Base-by-base conservation (phyloP, 2,113 vertebrate genomes). In the Leptobrachium leishanense region DNA sequence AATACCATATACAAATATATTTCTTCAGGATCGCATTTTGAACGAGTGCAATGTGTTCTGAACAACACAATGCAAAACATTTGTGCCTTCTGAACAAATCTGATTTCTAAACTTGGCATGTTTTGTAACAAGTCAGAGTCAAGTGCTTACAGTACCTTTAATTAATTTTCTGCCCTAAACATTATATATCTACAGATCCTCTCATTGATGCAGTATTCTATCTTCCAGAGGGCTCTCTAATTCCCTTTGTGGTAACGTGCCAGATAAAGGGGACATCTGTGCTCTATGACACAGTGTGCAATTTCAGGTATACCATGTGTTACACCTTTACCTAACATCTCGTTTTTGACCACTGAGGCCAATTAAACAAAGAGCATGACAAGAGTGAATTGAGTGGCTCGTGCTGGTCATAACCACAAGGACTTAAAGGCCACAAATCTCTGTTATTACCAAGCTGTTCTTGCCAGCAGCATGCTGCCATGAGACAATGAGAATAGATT, bases 391-490 rank as follows among this genome's bases (percentile, higher is more conserved):
- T 46, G 68, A 89, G 87, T 85, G 88, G 90, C 79, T 5, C 77
- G 85, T 85, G 89, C 89, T 63, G 81, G 75, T 86, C 90, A 73
- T 87, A 92, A 91, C 91, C 89, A 88, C 91, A 92, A 93, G 86
- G 90, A 88, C 91, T 91, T 88, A 90, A 82, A 88, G 88, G 88
- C 90, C 86, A 85, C 88, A 90, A 88, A 90, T 89, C 88, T 89
- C 91, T 90, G 88, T 90, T 89, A 92, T 90, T 91, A 89, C 90
- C 93, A 94, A 93, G 92, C 93, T 94, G 93, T 94, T 94, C 84
- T 86, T 88, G 88, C 87, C 88, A 89, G 86, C 87, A 91, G 87
- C 91, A 90, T 88, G 89, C 90, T 89, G 87, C 86, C 83, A 84
- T 66, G 70, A 83, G 84, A 92, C 92, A 92, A 93, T 92, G 91